phyloP scores from a whole-genome alignment of 1,140 invertebrate species.

The Aphidius ervi region DNA sequence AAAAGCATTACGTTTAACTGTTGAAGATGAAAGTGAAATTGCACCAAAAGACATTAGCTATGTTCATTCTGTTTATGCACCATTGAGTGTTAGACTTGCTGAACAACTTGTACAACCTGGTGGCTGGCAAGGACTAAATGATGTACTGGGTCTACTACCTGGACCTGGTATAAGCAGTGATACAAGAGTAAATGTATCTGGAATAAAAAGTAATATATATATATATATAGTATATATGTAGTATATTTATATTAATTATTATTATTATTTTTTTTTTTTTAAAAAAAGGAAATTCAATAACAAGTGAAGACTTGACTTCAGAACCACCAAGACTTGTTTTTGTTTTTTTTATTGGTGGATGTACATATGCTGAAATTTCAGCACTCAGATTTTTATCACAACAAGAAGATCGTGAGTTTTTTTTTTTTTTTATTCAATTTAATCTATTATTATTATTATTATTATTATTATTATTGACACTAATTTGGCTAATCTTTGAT shows the following conservation, averaged over 20 bases:
- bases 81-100: constrained; percentile 82
- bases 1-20: constrained; percentile 75
- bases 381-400: constrained; percentile 87
- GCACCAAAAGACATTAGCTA: constrained; percentile 87
- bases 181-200: constrained; percentile 25
- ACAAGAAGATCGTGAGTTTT: constrained; percentile 75
- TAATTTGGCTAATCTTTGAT: constrained; percentile 5
- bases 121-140: constrained; percentile 73
- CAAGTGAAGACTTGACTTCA: constrained; percentile 62
- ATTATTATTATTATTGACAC: too few relatives aligned
- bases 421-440: not conserved
- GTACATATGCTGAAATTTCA: constrained; percentile 93
- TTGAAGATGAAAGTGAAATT: constrained; percentile 82
- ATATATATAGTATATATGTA: too few relatives aligned
- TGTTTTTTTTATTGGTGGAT: constrained; percentile 94
- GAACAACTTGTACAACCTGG: constrained; percentile 80
- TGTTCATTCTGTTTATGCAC: constrained; percentile 91
- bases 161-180: constrained; percentile 54
- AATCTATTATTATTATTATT: not conserved
- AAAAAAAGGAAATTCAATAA: constrained; percentile 54
- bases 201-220: constrained; percentile 50
- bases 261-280: constrained; percentile 24
- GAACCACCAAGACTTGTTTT: constrained; percentile 77
- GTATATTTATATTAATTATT: too few relatives aligned
- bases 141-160: constrained; percentile 63